These are phyloP conservation scores for Formica exsecta DNA, from an alignment of 1,140 invertebrate genomes.

Conservation along the genomic window DNA sequence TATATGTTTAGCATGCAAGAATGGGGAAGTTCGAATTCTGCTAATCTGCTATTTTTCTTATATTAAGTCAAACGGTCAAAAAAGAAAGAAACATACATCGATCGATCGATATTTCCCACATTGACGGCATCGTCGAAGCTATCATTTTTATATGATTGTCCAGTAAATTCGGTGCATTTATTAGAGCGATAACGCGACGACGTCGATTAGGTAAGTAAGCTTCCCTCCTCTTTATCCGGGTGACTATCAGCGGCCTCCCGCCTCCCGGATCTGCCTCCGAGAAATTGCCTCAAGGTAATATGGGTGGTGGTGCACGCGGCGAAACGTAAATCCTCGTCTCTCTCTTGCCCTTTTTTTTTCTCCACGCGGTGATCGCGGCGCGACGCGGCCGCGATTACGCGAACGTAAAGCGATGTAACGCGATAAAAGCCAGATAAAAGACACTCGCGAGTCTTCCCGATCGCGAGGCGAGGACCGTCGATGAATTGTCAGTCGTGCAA, in stretches of 20 bases:
- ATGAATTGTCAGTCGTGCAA: slow-evolving; percentile 77
- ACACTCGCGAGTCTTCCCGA: slow-evolving; percentile 68
- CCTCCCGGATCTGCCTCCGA: neutral
- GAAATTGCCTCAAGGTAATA: slow-evolving; percentile 19
- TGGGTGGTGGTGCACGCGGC: neutral
- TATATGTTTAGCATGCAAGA: too few relatives aligned
- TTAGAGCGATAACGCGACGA: neutral
- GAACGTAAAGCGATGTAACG: slow-evolving; percentile 71
- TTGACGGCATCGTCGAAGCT: neutral
- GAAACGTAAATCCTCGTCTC: neutral
- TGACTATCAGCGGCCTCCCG: neutral
- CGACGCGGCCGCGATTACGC: slow-evolving; percentile 34
- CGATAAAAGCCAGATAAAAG: slow-evolving; percentile 81
- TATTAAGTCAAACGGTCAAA: too few relatives aligned
- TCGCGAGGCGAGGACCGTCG: slow-evolving; percentile 61
- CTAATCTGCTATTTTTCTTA: too few relatives aligned
- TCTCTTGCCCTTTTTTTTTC: neutral
- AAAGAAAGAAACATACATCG: too few relatives aligned
- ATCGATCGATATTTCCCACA: neutral
- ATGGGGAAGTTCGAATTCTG: too few relatives aligned
- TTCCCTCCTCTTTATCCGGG: neutral
- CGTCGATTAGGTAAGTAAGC: neutral
- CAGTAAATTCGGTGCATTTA: neutral
- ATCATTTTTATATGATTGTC: neutral
- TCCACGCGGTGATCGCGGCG: neutral